Percentiles rank a stretch among this genome's conserved stretches.
These are phyloP conservation scores for Bagarius yarrelli DNA, from an alignment of 2,113 vertebrate genomes.

Conservation along the genomic window DNA sequence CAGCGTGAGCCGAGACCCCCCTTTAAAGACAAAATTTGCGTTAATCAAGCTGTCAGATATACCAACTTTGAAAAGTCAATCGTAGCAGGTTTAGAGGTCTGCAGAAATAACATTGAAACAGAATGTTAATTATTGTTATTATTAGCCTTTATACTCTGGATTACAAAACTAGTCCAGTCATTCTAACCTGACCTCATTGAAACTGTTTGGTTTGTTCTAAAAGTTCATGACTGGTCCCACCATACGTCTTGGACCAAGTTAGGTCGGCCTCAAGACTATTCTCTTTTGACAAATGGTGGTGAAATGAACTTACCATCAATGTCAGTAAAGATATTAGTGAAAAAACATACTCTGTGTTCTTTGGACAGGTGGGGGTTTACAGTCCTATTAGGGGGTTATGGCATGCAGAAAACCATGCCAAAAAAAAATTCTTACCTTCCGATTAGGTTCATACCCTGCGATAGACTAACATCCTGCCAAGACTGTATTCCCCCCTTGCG, in stretches of 20 bases:
- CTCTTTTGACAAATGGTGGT: too few relatives aligned
- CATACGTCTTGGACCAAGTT: too few relatives aligned
- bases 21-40: constrained; percentile 21
- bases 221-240: too few relatives aligned
- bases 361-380: too few relatives aligned
- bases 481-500: background rate
- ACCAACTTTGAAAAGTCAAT: background rate
- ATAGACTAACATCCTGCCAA: background rate
- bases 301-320: too few relatives aligned
- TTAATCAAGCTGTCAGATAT: background rate
- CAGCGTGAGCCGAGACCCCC: constrained; percentile 21
- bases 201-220: too few relatives aligned
- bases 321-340: too few relatives aligned
- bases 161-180: too few relatives aligned
- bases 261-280: too few relatives aligned
- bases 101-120: background rate
- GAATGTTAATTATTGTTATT: background rate
- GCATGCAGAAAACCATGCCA: background rate
- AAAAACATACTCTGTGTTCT: too few relatives aligned
- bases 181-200: too few relatives aligned
- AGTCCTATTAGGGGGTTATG: background rate
- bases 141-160: too few relatives aligned
- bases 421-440: background rate
- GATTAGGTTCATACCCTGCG: background rate
- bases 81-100: background rate